These are phyloP conservation scores for Drosophila arawakana DNA, from an alignment of 1,140 invertebrate genomes.

Conservation along the genomic window DNA sequence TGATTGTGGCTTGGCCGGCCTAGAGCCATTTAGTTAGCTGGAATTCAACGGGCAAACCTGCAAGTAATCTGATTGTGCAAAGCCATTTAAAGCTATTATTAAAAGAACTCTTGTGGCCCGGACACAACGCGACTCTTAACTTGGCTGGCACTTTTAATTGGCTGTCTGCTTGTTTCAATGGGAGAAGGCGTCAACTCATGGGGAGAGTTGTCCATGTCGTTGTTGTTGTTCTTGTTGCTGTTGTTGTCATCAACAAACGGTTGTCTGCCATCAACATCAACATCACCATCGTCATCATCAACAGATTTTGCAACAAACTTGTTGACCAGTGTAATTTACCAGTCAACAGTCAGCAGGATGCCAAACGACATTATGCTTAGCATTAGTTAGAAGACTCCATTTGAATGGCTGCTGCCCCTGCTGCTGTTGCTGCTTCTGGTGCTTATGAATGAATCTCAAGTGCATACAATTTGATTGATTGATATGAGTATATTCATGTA, in stretches of 20 bases:
- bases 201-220: slow-evolving; percentile 26
- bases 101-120: slow-evolving; percentile 51
- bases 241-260: slow-evolving; percentile 55
- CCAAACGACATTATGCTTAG: slow-evolving; percentile 15
- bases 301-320: slow-evolving; percentile 63
- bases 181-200: slow-evolving; percentile 27
- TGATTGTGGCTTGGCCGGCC: slow-evolving; percentile 17
- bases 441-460: slow-evolving; percentile 43
- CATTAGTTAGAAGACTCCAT: slow-evolving; percentile 15
- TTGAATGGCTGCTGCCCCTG: too few relatives aligned
- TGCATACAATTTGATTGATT: slow-evolving; percentile 58
- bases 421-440: background rate
- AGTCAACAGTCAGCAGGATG: slow-evolving; percentile 56
- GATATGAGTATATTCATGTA: slow-evolving; percentile 30
- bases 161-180: slow-evolving; percentile 47
- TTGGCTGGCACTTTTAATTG: slow-evolving; percentile 64
- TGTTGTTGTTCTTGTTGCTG: slow-evolving; percentile 27
- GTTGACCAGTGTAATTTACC: slow-evolving; percentile 45
- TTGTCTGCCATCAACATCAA: slow-evolving; percentile 37
- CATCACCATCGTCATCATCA: slow-evolving; percentile 18
- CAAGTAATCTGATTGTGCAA: slow-evolving; percentile 59
- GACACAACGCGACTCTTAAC: slow-evolving; percentile 36
- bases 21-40: slow-evolving; percentile 52
- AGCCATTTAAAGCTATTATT: slow-evolving; percentile 65
- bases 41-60: slow-evolving; percentile 43